Evolutionary conservation across 2,113 vertebrate species (phyloP).

Genomic region (Eurystomus gularis): DNA sequence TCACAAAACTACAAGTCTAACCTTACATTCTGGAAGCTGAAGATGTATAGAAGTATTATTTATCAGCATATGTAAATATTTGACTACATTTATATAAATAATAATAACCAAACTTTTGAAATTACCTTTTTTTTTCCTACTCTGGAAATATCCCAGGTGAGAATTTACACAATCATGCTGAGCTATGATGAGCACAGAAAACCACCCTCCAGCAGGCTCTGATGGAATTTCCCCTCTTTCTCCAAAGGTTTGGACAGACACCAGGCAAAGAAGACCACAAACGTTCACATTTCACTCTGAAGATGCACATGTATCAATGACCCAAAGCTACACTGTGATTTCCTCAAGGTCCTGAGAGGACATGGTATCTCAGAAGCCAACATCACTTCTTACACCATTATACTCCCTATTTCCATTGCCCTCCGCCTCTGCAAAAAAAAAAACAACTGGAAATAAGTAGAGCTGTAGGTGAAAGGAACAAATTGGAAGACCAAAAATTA

Average conservation of each 20-base stretch:
- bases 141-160: neutral
- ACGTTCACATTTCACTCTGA: neutral
- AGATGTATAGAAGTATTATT: neutral
- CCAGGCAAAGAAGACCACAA: neutral
- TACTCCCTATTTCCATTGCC: neutral
- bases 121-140: neutral
- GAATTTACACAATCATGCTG: neutral
- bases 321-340: neutral
- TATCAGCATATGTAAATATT: neutral
- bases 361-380: neutral
- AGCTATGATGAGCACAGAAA: neutral
- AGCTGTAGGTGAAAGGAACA: neutral
- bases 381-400: neutral
- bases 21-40: neutral
- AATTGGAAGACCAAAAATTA: neutral
- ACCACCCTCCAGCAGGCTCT: neutral
- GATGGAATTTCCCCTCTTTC: neutral
- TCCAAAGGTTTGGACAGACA: neutral
- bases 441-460: neutral
- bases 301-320: fast-evolving
- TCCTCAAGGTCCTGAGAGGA: neutral
- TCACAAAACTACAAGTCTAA: neutral
- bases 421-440: neutral
- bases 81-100: neutral
- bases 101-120: neutral